A percentile compares a stretch with the other conserved stretches of the same genome.
These are phyloP conservation scores for Lamellibrachia satsuma DNA, from an alignment of 2,888 invertebrate species.

Conservation along the genomic window DNA sequence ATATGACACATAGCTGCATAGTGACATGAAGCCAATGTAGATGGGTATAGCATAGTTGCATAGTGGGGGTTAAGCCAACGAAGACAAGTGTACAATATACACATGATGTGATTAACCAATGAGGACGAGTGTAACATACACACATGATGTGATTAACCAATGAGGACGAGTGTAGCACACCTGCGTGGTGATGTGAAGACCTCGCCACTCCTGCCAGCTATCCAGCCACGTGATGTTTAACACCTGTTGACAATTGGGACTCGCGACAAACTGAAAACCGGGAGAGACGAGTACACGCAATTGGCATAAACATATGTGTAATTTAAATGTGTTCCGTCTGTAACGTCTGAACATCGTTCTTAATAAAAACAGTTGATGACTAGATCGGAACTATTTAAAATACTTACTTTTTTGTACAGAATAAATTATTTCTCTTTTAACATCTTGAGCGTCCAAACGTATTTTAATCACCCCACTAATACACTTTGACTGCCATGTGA, in stretches of 20 bases:
- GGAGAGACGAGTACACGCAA: not conserved
- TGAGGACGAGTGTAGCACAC: constrained; percentile 50
- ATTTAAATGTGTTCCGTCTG: too few relatives aligned
- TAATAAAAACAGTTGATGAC: too few relatives aligned
- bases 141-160: not conserved
- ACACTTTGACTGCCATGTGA: too few relatives aligned
- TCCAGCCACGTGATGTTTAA: constrained; percentile 74
- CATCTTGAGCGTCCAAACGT: too few relatives aligned
- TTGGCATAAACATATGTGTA: too few relatives aligned
- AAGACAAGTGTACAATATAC: not conserved
- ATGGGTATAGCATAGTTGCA: too few relatives aligned
- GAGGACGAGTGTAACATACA: not conserved
- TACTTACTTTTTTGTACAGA: too few relatives aligned
- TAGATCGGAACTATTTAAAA: too few relatives aligned
- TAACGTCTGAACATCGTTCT: too few relatives aligned
- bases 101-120: not conserved
- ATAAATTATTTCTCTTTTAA: too few relatives aligned
- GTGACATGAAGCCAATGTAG: constrained; percentile 52
- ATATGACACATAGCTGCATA: constrained; percentile 53
- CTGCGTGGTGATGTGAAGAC: constrained; percentile 63
- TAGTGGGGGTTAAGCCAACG: not conserved
- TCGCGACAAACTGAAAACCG: constrained; percentile 71
- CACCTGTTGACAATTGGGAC: constrained; percentile 75
- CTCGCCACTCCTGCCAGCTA: constrained; percentile 69
- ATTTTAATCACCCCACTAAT: too few relatives aligned